Evolutionary conservation across 2,113 vertebrate species (phyloP).

Genomic region (Callospermophilus lateralis): DNA sequence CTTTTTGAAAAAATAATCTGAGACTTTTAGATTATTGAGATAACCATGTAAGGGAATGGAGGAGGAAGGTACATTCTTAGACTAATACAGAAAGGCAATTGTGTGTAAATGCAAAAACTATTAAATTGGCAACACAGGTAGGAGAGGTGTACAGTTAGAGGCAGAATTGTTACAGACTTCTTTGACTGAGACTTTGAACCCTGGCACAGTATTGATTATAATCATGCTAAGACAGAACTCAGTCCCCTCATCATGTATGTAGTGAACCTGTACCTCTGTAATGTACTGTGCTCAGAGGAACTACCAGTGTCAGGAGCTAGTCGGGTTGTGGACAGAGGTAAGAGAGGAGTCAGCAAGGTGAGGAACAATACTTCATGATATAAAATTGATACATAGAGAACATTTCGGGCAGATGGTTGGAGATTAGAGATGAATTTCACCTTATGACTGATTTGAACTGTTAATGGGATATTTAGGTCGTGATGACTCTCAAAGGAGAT

Average conservation of each 20-base stretch:
- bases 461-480: background rate
- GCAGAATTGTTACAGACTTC: background rate
- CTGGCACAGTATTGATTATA: background rate
- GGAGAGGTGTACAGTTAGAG: background rate
- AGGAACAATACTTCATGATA: background rate
- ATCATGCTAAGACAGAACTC: background rate
- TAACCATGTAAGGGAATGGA: background rate
- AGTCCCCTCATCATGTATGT: rapidly evolving
- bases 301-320: background rate
- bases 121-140: background rate
- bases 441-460: background rate
- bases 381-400: background rate
- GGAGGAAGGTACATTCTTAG: background rate
- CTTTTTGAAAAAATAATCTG: background rate
- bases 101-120: background rate
- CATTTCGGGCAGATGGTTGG: background rate
- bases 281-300: background rate
- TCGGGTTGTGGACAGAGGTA: background rate
- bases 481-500: background rate
- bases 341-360: background rate
- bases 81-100: background rate
- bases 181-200: background rate
- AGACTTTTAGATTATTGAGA: background rate
- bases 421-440: background rate
- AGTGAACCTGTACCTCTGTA: background rate